Evolutionary conservation across 2,888 invertebrate genomes (phyloP), one percentile per base, ranked within the genome.

Genomic region (Linnaemya tessellans): DNA sequence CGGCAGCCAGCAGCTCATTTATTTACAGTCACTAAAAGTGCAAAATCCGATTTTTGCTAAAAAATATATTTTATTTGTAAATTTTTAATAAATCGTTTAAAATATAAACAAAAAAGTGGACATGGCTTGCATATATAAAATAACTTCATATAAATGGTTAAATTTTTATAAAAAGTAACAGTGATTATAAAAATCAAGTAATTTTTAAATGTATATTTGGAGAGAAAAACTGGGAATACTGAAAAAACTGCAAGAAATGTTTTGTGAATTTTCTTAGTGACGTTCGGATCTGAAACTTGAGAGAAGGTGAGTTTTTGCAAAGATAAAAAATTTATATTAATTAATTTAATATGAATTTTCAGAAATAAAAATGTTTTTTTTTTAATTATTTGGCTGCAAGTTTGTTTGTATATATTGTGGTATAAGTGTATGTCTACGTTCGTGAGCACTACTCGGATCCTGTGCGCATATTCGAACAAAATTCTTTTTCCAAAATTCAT

Each of bases 21-120:
- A 70, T 71, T 51, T 79, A 49, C 85, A 82, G 85, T 82, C 85
- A 82, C 85, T 75, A 67, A 79, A 71, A 25, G 3, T 51, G 54
- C 62, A 65, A 64, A 43, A 74, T 13, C 35, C 13, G 30, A 35
- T 20, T 41, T 58, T 1, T 43, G 22, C 41, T 11, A 22, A 22
- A 25, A 56, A 22, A 56, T n/a, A 11, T 64, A 56, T 41, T 3
- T 30, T 30, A 30, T 3, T 30, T 30, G 3, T 30, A 70, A 56
- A 56, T 64, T 51, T 70, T 64, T 68, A 25, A 35, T 58, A 20
- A 35, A 25, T 70, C 0, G 9, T 49, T 67, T 73, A n/a, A 46
- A 9, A 62, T 11, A 38, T 68, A 20, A 49, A 20, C 35, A 35
- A 30, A 49, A 35, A 67, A 49, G 60, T 65, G 71, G 77, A 58